Evolutionary conservation across 1,140 invertebrate species (phyloP), one percentile per base, ranked within the genome.

Genomic region (Zaprionus ornatus): DNA sequence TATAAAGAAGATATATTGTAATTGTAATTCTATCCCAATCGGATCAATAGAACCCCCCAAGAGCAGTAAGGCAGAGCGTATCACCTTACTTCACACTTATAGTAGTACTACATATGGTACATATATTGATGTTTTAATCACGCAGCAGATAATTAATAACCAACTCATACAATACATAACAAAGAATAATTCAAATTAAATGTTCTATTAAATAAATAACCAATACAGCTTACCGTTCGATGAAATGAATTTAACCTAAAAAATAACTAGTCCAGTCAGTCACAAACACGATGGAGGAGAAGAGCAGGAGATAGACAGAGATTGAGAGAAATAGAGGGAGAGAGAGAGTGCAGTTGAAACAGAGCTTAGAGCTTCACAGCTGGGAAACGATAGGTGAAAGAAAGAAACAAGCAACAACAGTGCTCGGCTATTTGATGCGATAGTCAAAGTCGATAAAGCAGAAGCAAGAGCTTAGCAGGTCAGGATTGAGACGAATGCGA

Each of bases 181-280:
- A 21, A 21, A 21, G 1, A 9, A 29, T 17, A 29, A 17, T 17
- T 4, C 23, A 5, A 25, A 7, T 21, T 12, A 21, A 27, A 3
- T n/a, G 23, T 21, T 40, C 5, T 40, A 19, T 45, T 32, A 10
- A 10, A 42, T 32, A 63, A 32, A 4, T 21, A 23, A 13, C 1
- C n/a, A 50, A 2, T 32, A 55, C 59, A 55, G 25, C 25, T 54
- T 42, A 62, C 9, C 21, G 6, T 19, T 15, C 4, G 4, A 40
- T 40, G 4, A 40, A 63, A 54, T 32, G 27, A 45, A 63, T 63
- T 68, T 68, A 60, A 4, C 9, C 3, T 32, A 25, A 19, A n/a
- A 45, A 27, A 21, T 63, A 19, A 23, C 10, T 4, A 29, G 9
- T 54, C 29, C 48, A 12, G 19, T 19, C 21, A 10, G 29, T 32